phyloP scores from a whole-genome alignment of 2,113 vertebrate genomes.

The Xenopus borealis region DNA sequence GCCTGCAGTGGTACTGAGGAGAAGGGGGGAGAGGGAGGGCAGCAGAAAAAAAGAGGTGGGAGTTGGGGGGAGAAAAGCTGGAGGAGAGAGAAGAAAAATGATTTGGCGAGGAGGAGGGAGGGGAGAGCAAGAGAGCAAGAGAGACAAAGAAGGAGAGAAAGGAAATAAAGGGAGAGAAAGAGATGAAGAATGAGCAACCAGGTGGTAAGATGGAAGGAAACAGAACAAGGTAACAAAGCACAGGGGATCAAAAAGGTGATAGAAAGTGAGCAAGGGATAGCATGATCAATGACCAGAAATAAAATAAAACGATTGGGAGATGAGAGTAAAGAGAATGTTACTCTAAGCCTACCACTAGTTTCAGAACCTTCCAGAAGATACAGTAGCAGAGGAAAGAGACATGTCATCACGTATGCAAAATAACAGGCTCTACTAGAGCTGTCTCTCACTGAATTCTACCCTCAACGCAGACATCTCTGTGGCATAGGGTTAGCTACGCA shows the following conservation, averaged over 20 bases:
- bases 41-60: conserved; percentile 13
- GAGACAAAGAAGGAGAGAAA: conserved; percentile 3
- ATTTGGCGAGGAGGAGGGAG: conserved; percentile 21
- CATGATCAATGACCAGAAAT: not conserved
- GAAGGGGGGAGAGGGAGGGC: conserved; percentile 35
- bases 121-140: conserved; percentile 21
- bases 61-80: not conserved
- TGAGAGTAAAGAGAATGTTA: conserved; percentile 7
- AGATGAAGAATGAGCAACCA: conserved; percentile 36
- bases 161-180: not conserved
- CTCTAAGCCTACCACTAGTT: conserved; percentile 53
- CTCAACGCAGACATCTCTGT: conserved; percentile 73
- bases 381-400: conserved; percentile 58
- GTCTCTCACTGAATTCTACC: conserved; percentile 33
- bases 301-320: not conserved
- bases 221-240: conserved; percentile 65
- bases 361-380: conserved; percentile 76
- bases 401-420: conserved; percentile 68
- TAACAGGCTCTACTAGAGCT: conserved; percentile 59
- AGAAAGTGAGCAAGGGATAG: conserved; percentile 58
- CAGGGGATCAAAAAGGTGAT: conserved; percentile 63
- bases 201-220: conserved; percentile 47
- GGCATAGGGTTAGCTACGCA: conserved; percentile 62
- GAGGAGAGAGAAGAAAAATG: conserved; percentile 4
- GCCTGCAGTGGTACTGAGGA: conserved; percentile 43